Evolutionary conservation across 2,888 invertebrate genomes (phyloP).

Genomic region (Scaptomyza polygonia): DNA sequence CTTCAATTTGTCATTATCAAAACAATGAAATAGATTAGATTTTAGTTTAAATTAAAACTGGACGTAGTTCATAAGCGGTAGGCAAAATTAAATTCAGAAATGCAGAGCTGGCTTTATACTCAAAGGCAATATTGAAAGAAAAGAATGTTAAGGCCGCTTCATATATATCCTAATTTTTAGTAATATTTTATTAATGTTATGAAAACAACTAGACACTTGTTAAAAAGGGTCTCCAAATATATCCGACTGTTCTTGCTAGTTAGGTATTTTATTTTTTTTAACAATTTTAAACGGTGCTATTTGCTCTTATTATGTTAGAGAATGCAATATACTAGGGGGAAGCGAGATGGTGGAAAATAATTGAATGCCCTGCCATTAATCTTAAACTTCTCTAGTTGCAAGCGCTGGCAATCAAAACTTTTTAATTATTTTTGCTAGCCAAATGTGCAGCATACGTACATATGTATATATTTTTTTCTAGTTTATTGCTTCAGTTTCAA

Average conservation of each 20-base stretch:
- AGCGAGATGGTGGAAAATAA: constrained; percentile 1
- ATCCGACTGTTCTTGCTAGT: background rate
- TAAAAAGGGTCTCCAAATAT: no score
- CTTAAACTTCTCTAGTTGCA: constrained; percentile 39
- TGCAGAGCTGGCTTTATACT: background rate
- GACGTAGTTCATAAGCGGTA: background rate
- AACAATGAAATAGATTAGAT: constrained; percentile 51
- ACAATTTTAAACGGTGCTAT: background rate
- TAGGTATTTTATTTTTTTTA: background rate
- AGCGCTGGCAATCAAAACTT: constrained; percentile 64
- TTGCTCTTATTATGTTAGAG: background rate
- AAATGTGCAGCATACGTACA: constrained; percentile 35
- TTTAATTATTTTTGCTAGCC: constrained; percentile 59
- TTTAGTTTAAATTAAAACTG: constrained; percentile 4
- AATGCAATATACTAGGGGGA: background rate
- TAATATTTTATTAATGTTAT: no score
- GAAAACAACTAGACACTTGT: no score
- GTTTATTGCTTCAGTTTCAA: background rate
- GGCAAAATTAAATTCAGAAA: background rate
- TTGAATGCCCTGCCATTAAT: constrained; percentile 45
- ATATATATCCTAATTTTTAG: no score
- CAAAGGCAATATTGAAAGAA: background rate
- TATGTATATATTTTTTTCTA: constrained; percentile 1
- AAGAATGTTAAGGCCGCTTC: no score
- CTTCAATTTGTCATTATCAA: constrained; percentile 26